phyloP scores from a whole-genome alignment of 2,888 invertebrate genomes.

The Acleris cristana region DNA sequence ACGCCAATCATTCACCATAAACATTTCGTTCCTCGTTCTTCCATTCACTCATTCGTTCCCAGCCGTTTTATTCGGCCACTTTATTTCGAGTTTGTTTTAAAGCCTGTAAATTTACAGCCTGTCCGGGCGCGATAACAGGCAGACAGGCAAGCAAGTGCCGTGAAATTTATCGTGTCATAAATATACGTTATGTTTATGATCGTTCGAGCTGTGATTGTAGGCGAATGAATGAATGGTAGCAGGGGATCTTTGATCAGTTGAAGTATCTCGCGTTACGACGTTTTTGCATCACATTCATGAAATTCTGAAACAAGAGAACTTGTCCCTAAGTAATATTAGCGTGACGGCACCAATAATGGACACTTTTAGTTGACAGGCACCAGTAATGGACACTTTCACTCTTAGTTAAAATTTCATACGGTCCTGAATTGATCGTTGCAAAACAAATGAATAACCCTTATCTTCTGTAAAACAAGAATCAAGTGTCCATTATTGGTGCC shows the following conservation, averaged over 20 bases:
- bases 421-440: no score
- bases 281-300: no score
- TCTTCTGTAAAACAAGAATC: no score
- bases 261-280: slow-evolving; percentile 4
- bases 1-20: slow-evolving; percentile 32
- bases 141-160: slow-evolving; percentile 35
- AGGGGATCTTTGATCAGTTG: slow-evolving; percentile 15
- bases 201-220: slow-evolving; percentile 25
- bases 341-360: no score
- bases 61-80: slow-evolving; percentile 31
- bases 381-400: no score
- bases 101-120: slow-evolving; percentile 37
- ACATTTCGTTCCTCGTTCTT: slow-evolving; percentile 14
- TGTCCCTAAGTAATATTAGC: no score
- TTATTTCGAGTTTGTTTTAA: slow-evolving; percentile 37
- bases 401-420: no score
- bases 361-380: no score
- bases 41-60: slow-evolving; percentile 22
- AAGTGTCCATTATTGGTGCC: no score
- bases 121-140: slow-evolving; percentile 35
- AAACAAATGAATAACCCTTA: no score
- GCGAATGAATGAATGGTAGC: slow-evolving; percentile 26
- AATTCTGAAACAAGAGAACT: no score
- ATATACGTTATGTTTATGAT: slow-evolving; percentile 38
- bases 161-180: slow-evolving; percentile 39